Percentiles rank a stretch among this genome's conserved stretches.
Conservation (phyloP, 1,140 invertebrate species). For the Berghia stephanieae region DNA sequence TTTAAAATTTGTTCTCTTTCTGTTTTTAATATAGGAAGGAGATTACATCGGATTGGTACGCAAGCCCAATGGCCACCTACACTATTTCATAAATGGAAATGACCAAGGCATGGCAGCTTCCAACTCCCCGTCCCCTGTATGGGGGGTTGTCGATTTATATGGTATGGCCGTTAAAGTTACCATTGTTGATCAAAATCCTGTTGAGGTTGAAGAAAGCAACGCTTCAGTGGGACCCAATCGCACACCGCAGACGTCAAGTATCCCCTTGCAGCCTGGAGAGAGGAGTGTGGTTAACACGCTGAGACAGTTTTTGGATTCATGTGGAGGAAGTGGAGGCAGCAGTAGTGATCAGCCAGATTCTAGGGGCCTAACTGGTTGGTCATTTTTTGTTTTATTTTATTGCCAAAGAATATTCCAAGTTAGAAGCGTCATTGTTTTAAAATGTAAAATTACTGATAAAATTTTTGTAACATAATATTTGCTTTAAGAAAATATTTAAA, state of each 20-base stretch:
- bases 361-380: not conserved
- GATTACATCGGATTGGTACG: conserved; percentile 64
- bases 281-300: conserved; percentile 28
- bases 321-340: conserved; percentile 17
- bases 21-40: conserved; percentile 53
- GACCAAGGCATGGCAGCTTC: conserved; percentile 66
- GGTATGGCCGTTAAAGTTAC: conserved; percentile 87
- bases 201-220: not conserved
- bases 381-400: too few relatives aligned
- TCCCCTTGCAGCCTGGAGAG: conserved; percentile 23
- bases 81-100: conserved; percentile 66
- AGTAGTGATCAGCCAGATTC: conserved; percentile 20
- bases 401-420: too few relatives aligned
- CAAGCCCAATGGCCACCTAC: conserved; percentile 58
- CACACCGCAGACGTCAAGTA: too few relatives aligned
- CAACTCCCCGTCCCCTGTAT: conserved; percentile 55
- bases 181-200: conserved; percentile 49
- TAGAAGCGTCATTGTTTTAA: too few relatives aligned
- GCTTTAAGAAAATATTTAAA: too few relatives aligned
- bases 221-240: too few relatives aligned
- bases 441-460: too few relatives aligned
- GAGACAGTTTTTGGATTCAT: conserved; percentile 28
- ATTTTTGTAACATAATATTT: too few relatives aligned
- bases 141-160: conserved; percentile 67
- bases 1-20: not conserved